Evolutionary conservation across 2,797 vertebrate species (phyloP).

Genomic region (Sebastes vulpes): DNA sequence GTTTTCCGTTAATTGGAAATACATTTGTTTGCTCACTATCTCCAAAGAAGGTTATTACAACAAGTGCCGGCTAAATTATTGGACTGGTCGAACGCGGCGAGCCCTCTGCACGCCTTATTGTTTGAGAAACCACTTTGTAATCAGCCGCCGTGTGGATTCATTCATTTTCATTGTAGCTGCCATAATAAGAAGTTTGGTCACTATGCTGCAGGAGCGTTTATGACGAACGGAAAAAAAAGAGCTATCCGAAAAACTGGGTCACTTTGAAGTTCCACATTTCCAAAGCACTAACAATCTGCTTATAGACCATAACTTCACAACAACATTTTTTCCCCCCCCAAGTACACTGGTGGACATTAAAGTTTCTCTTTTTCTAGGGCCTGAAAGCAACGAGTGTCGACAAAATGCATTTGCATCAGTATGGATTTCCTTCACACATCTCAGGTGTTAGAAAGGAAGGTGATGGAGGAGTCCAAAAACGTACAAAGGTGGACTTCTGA

Average conservation of each 20-base stretch:
- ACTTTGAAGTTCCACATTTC: constrained; percentile 75
- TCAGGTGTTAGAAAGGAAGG: not conserved
- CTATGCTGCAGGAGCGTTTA: constrained; percentile 57
- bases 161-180: constrained; percentile 57
- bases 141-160: constrained; percentile 42
- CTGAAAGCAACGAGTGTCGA: constrained; percentile 14
- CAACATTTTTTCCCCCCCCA: constrained; percentile 1
- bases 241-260: constrained; percentile 73
- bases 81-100: not conserved
- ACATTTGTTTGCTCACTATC: constrained; percentile 35
- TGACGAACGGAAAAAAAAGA: constrained; percentile 57
- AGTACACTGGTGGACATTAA: constrained; percentile 34
- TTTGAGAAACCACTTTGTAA: constrained; percentile 44
- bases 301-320: constrained; percentile 62
- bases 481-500: constrained; percentile 1
- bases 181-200: constrained; percentile 61
- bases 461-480: constrained; percentile 4
- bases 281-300: constrained; percentile 74
- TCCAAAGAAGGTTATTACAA: constrained; percentile 38
- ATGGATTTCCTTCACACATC: constrained; percentile 21
- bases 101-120: constrained; percentile 12
- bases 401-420: constrained; percentile 7
- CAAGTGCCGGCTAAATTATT: constrained; percentile 26
- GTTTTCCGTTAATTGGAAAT: constrained; percentile 33
- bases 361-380: constrained; percentile 23